phyloP scores from a whole-genome alignment of 2,797 vertebrate genomes.

The Acrocephalus scirpaceus region DNA sequence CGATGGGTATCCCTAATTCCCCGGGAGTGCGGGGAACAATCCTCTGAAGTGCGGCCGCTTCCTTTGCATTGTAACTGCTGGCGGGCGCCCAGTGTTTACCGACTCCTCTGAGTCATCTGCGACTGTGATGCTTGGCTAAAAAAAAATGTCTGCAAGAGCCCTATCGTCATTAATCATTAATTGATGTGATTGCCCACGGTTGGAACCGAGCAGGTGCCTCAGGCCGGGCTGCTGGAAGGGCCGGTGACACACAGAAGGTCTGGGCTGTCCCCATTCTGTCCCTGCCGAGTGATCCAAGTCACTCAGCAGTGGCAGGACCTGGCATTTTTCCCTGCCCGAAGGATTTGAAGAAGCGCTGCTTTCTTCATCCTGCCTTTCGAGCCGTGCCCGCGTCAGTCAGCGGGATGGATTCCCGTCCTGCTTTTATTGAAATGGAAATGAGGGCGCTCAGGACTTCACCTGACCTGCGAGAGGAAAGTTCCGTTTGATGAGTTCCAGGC shows the following conservation, averaged over 20 bases:
- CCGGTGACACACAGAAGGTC: not conserved
- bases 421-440: not conserved
- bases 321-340: not conserved
- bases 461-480: not conserved
- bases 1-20: slow-evolving; percentile 49
- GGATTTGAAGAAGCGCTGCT: slow-evolving; percentile 18
- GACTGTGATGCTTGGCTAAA: slow-evolving; percentile 30
- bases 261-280: not conserved
- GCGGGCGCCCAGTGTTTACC: not conserved
- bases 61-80: slow-evolving; percentile 8
- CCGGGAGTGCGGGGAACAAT: slow-evolving; percentile 39
- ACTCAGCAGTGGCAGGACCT: not conserved
- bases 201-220: not conserved
- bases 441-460: not conserved
- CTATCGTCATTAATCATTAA: slow-evolving; percentile 25
- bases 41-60: not conserved
- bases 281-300: not conserved
- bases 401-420: not conserved
- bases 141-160: not conserved
- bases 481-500: not conserved
- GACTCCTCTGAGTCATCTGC: slow-evolving; percentile 33
- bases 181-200: not conserved
- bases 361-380: not conserved
- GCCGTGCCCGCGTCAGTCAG: not conserved
- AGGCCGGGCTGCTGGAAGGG: not conserved